A percentile compares a stretch with the other conserved stretches of the same genome.
phyloP scores from a whole-genome alignment of 2,113 vertebrate species.

The Dromiciops gliroides region DNA sequence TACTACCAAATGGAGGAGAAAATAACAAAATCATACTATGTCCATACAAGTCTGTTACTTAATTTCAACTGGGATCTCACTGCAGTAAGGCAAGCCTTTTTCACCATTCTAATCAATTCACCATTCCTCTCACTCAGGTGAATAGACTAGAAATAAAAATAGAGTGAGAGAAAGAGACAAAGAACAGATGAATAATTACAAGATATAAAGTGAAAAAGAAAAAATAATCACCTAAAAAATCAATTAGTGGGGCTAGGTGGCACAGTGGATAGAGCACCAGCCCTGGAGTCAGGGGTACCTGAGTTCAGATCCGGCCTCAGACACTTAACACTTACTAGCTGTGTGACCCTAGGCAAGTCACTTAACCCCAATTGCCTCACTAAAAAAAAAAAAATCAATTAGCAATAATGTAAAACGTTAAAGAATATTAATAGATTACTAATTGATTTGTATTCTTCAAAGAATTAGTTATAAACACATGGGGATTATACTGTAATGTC shows the following conservation, averaged over 20 bases:
- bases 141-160: background rate
- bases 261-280: no score
- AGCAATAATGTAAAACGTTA: slow-evolving; percentile 20
- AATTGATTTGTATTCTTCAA: slow-evolving; percentile 37
- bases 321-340: no score
- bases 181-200: background rate
- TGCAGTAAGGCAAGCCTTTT: background rate
- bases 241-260: no score
- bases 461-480: slow-evolving; percentile 54
- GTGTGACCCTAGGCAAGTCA: no score
- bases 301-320: no score
- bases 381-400: no score
- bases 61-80: background rate
- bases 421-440: slow-evolving; percentile 14
- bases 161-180: background rate
- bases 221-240: background rate
- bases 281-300: no score
- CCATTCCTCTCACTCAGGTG: background rate
- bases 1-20: background rate
- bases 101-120: background rate
- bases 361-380: no score
- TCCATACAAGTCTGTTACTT: background rate
- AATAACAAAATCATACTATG: background rate
- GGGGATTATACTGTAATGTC: slow-evolving; percentile 70
- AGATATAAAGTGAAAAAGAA: background rate